These are phyloP conservation scores for Oscheius sp. DNA, from an alignment of 2,888 invertebrate genomes.

Conservation along the genomic window DNA sequence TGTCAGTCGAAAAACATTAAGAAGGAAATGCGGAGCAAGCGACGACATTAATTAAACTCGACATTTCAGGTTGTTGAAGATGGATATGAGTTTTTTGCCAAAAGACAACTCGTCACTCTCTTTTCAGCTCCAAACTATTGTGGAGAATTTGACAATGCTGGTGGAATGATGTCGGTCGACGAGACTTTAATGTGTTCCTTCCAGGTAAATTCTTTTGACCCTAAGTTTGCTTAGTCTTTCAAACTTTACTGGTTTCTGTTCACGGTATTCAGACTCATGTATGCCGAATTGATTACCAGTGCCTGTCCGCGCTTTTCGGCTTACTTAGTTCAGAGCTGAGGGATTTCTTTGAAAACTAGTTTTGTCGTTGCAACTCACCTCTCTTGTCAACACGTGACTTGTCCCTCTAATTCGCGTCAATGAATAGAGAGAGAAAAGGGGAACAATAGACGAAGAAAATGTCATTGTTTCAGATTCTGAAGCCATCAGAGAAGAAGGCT, in stretches of 20 bases:
- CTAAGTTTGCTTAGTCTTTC: background rate
- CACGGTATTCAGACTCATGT: constrained; percentile 6
- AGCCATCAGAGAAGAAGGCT: constrained; percentile 75
- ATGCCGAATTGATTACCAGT: constrained; percentile 19
- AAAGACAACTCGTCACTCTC: constrained; percentile 93
- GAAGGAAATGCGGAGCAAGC: background rate
- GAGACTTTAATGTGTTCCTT: constrained; percentile 99
- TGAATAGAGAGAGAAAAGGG: background rate
- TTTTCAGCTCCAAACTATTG: constrained; percentile 92
- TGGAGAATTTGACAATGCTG: constrained; percentile 96
- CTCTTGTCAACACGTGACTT: constrained; percentile 13
- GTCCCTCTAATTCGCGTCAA: background rate
- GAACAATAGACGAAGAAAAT: background rate
- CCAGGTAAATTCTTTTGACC: constrained; percentile 81
- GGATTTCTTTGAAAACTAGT: constrained; percentile 22
- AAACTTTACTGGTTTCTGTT: constrained; percentile 13
- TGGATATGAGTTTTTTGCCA: constrained; percentile 98
- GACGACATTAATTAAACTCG: background rate
- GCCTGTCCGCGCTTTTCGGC: constrained; percentile 22
- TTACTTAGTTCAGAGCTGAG: constrained; percentile 25
- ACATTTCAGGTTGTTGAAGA: constrained; percentile 83
- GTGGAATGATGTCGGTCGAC: constrained; percentile 99
- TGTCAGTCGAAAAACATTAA: constrained; percentile 9
- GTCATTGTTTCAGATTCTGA: constrained; percentile 75
- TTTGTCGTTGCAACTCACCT: constrained; percentile 2